Conservation (phyloP, 1,140 invertebrate genomes). For the Gryon sp. region DNA sequence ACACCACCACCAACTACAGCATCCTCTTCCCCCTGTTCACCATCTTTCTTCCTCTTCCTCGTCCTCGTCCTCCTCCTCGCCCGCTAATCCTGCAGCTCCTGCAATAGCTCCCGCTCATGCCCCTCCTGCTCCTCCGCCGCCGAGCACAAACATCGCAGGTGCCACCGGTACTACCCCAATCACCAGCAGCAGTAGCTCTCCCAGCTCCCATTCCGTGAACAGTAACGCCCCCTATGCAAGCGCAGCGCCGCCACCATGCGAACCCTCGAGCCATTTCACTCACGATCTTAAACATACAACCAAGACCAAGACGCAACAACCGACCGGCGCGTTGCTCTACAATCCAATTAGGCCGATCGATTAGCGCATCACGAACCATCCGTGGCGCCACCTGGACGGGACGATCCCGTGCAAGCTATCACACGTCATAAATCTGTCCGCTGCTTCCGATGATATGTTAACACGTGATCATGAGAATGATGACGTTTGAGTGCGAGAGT, state of each 20-base stretch:
- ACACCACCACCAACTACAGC: too few relatives aligned
- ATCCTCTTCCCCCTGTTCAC: too few relatives aligned
- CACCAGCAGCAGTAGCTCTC: slow-evolving; percentile 14
- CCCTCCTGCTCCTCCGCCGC: slow-evolving; percentile 15
- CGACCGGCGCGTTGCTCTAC: slow-evolving; percentile 23
- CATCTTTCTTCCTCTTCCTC: too few relatives aligned
- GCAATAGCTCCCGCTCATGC: slow-evolving; percentile 5
- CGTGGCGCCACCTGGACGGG: slow-evolving; percentile 14
- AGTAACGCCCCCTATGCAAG: slow-evolving; percentile 38
- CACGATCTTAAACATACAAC: slow-evolving; percentile 51
- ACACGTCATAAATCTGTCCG: slow-evolving; percentile 71
- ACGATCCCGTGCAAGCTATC: slow-evolving; percentile 36
- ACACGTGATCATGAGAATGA: slow-evolving; percentile 27
- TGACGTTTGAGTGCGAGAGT: slow-evolving; percentile 17
- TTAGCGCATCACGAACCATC: slow-evolving; percentile 40
- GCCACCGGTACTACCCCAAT: slow-evolving; percentile 62
- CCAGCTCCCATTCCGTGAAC: slow-evolving; percentile 41
- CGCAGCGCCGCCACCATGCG: slow-evolving; percentile 67
- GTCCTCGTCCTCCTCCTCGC: too few relatives aligned
- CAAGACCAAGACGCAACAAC: slow-evolving; percentile 46
- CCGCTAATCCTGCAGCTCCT: too few relatives aligned
- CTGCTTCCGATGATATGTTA: slow-evolving; percentile 69
- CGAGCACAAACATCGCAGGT: slow-evolving; percentile 75
- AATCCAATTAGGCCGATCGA: slow-evolving; percentile 59
- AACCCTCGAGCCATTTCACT: slow-evolving; percentile 68